Evolutionary conservation across 2,888 invertebrate genomes (phyloP), one percentile per base, ranked within the genome.

Genomic region (Drosophila nigritarsus): DNA sequence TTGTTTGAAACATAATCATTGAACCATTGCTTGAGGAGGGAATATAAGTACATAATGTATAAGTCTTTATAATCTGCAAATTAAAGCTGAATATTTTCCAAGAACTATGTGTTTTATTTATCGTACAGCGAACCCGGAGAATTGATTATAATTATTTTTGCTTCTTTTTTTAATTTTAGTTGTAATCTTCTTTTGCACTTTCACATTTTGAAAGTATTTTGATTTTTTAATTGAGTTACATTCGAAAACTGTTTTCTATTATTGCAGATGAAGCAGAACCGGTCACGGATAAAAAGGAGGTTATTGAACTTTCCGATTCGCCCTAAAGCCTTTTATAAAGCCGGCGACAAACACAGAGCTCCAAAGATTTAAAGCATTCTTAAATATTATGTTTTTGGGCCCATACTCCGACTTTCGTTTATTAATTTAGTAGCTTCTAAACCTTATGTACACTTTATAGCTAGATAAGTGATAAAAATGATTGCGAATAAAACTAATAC

Each of bases 221-320:
- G 38, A 64, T 65, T 65, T 66, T 45, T 68, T 58, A 65, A 68
- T 56, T 68, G 64, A 62, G 68, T 59, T 74, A 45, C 55, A 32
- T 75, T 65, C 50, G 62, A 40, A 56, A 36, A 54, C 40, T 54
- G 55, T 65, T 68, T 63, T 65, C 55, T 74, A 61, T 65, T 40
- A 29, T 80, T 80, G 63, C 80, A 80, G 80, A 75, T 78, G 56
- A 67, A 54, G 72, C 27, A 42, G 65, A 58, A 34, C 13, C 45
- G 29, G 36, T 56, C 38, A 60, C 53, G 67, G 69, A 72, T 45
- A 89, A 56, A 54, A 82, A 85, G 78, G 81, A 83, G 55, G 64
- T 87, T 59, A 87, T 89, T 75, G 87, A 81, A 55, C 81, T 87
- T 74, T 71, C 68, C 56, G 80, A 80, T 68, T 80, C 80, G 53